A percentile compares a stretch with the other conserved stretches of the same genome.
phyloP scores from a whole-genome alignment of 1,140 invertebrate genomes.

The Bombyx mandarina region DNA sequence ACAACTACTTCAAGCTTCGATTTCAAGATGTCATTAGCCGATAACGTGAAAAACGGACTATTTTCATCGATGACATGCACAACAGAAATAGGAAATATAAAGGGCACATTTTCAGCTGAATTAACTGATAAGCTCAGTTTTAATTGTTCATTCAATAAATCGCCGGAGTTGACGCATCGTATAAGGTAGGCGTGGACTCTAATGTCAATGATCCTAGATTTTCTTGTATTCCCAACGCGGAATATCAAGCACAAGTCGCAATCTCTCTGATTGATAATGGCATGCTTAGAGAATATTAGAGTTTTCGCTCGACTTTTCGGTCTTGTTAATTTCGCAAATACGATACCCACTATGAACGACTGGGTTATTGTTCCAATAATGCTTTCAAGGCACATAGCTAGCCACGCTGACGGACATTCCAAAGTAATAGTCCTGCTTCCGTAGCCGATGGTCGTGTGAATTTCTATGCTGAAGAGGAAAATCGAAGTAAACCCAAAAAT shows the following conservation, averaged over 20 bases:
- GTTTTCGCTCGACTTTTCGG: conserved; percentile 94
- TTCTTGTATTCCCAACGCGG: conserved; percentile 92
- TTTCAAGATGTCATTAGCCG: conserved; percentile 82
- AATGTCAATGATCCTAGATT: conserved; percentile 91
- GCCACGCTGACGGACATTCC: conserved; percentile 92
- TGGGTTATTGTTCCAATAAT: conserved; percentile 92
- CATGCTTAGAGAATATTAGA: conserved; percentile 88
- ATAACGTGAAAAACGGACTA: conserved; percentile 84
- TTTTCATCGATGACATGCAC: conserved; percentile 78
- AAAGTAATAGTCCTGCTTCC: conserved; percentile 76
- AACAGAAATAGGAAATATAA: conserved; percentile 88
- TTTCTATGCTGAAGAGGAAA: conserved; percentile 77
- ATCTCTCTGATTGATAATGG: conserved; percentile 86
- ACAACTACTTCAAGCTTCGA: conserved; percentile 81
- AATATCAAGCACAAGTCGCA: conserved; percentile 89
- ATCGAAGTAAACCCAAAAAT: conserved; percentile 73
- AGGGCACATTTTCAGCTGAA: conserved; percentile 80
- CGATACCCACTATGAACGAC: conserved; percentile 75
- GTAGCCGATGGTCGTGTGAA: conserved; percentile 76
- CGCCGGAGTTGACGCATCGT: conserved; percentile 80
- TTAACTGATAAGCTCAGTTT: conserved; percentile 80
- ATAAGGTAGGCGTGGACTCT: conserved; percentile 86
- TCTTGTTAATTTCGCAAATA: conserved; percentile 93
- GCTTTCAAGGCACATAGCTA: conserved; percentile 95
- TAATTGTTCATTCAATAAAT: conserved; percentile 79